Base-by-base conservation (phyloP, 2,113 vertebrate species). In the Cottus gobio region DNA sequence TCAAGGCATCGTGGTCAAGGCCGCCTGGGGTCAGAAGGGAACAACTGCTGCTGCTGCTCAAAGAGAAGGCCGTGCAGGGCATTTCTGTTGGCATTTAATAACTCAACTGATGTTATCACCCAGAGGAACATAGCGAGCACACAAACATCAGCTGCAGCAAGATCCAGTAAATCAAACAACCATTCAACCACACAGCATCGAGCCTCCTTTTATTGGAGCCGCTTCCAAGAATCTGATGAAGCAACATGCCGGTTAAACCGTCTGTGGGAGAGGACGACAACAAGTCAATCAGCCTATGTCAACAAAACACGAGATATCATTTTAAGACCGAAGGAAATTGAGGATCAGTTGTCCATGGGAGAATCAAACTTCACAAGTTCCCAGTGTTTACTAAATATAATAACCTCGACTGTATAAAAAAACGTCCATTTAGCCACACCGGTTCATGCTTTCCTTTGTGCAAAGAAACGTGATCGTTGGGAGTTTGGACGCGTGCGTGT, bases 241-340 rank as follows among this genome's bases (percentile, higher is more conserved):
- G 42, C 22, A 34, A 58, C 56, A 7, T 16, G 56, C 48, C 39
- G 75, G 11, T 13, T 42, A 60, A 52, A 73, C 30, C 44, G 71
- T 42, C 31, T 62, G 39, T 65, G 28, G 54, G 64, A 50, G 44
- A 68, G 4, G 20, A 69, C 10, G 42, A 56, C 50, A 56, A 48
- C 42, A 18, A 67, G 3, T 46, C 64, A 70, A 61, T 56, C 63
- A 42, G 58, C 18, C 56, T 61, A 15, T 60, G 61, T 76, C 56
- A 84, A 80, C 77, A 77, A 72, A 42, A 42, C 12, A 60, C 16
- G 0, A 70, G 52, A 78, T 67, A 64, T 56, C 10, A 62, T 73
- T 70, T 18, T 67, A 77, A 57, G 68, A 58, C 77, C 20, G 37
- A 37, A 63, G 84, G 70, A 88, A 85, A 83, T 48, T 71, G 65